phyloP scores from a whole-genome alignment of 2,113 vertebrate species.

The Climacteris rufus region DNA sequence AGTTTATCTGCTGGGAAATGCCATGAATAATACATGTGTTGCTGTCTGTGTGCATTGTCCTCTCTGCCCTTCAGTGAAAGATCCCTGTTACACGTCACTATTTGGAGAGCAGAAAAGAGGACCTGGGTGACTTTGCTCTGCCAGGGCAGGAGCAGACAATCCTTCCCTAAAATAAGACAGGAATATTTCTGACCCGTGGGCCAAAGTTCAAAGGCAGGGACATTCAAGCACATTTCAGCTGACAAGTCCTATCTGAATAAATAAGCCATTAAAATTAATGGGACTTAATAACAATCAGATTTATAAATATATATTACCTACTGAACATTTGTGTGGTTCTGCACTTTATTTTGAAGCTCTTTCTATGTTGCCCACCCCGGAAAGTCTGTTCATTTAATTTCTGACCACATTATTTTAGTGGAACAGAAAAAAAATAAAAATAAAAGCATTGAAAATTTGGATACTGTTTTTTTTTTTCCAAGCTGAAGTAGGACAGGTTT shows the following conservation, averaged over 20 bases:
- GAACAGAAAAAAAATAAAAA: neutral
- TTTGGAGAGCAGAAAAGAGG: neutral
- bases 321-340: neutral
- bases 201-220: neutral
- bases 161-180: neutral
- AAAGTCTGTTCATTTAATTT: neutral
- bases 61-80: neutral
- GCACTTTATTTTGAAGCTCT: neutral
- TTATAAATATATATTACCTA: neutral
- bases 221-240: neutral
- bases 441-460: neutral
- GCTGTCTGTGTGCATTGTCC: neutral
- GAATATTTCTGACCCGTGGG: neutral
- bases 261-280: neutral
- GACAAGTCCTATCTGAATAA: neutral
- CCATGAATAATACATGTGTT: constrained; percentile 52
- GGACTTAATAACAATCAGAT: neutral
- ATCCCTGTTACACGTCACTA: neutral
- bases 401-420: neutral
- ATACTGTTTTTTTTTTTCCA: neutral
- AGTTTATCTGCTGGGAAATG: neutral
- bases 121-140: neutral
- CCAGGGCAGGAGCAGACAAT: neutral
- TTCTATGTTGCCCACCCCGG: fast-evolving
- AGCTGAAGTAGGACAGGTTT: neutral